These are phyloP conservation scores for Tetrax tetrax DNA, from an alignment of 2,113 vertebrate species.

Conservation along the genomic window DNA sequence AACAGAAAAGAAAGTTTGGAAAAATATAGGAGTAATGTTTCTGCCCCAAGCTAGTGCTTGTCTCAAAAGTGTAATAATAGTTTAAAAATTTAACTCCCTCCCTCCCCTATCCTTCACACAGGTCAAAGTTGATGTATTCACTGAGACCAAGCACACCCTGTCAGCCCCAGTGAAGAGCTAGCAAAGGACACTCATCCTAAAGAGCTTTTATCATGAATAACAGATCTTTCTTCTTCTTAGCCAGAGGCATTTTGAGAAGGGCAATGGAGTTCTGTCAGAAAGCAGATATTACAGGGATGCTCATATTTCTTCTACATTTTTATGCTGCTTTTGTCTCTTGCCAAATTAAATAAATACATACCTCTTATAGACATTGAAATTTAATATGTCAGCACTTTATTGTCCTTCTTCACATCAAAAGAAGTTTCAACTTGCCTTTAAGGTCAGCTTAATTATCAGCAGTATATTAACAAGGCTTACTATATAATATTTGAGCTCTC, in stretches of 20 bases:
- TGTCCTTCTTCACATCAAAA: not conserved
- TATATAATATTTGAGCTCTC: not conserved
- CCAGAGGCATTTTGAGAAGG: slow-evolving; percentile 31
- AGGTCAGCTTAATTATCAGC: not conserved
- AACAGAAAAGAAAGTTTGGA: not conserved
- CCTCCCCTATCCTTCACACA: not conserved
- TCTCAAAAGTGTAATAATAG: not conserved
- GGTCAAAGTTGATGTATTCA: slow-evolving; percentile 1
- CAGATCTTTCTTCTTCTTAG: not conserved
- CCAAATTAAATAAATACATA: not conserved
- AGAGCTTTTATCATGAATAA: slow-evolving; percentile 5
- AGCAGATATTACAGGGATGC: not conserved
- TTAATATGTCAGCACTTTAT: not conserved
- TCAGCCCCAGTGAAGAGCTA: not conserved
- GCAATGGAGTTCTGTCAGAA: not conserved
- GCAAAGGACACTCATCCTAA: not conserved
- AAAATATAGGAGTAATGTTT: not conserved
- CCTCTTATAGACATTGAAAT: not conserved
- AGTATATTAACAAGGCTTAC: not conserved
- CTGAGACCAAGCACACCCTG: not conserved
- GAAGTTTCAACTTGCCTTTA: not conserved
- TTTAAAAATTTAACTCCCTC: not conserved
- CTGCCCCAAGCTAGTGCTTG: not conserved
- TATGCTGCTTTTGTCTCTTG: not conserved
- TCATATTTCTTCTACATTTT: not conserved